Evolutionary conservation across 2,113 vertebrate species (phyloP).

Genomic region (Procavia capensis): DNA sequence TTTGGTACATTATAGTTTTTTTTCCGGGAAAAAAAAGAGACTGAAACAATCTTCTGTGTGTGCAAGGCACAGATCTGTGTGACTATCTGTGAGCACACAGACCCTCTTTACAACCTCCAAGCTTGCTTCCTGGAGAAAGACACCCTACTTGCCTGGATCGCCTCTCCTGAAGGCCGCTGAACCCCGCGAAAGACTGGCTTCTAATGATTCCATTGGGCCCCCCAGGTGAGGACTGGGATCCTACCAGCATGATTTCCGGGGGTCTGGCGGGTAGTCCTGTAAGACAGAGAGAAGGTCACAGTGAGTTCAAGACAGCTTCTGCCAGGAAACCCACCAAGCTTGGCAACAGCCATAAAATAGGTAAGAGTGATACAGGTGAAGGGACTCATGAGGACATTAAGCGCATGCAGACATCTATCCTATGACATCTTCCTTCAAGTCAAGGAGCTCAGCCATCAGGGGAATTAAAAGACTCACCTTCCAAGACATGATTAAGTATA

Average conservation of each 20-base stretch:
- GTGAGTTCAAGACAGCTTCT: not conserved
- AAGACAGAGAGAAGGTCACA: slow-evolving; percentile 71
- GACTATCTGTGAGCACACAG: rapidly evolving
- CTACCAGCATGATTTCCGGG: slow-evolving; percentile 97
- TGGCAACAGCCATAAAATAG: not conserved
- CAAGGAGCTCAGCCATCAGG: not conserved
- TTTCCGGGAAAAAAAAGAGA: not conserved
- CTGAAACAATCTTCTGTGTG: not conserved
- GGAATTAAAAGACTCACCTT: not conserved
- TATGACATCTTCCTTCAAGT: not conserved
- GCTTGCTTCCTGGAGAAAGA: not conserved
- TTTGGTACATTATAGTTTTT: not conserved
- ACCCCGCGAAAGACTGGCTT: slow-evolving; percentile 98
- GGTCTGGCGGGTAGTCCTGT: slow-evolving; percentile 93
- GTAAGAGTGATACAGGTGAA: rapidly evolving
- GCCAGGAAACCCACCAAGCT: not conserved
- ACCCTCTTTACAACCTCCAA: not conserved
- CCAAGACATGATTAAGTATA: not conserved
- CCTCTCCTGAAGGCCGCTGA: slow-evolving; percentile 97
- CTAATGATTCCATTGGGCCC: slow-evolving; percentile 98
- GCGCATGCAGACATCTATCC: not conserved
- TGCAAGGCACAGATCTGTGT: rapidly evolving
- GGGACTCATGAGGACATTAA: not conserved
- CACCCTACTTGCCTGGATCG: slow-evolving; percentile 92
- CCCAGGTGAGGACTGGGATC: slow-evolving; percentile 95